Evolutionary conservation across 2,888 invertebrate genomes (phyloP).

Genomic region (Apeira syringaria): DNA sequence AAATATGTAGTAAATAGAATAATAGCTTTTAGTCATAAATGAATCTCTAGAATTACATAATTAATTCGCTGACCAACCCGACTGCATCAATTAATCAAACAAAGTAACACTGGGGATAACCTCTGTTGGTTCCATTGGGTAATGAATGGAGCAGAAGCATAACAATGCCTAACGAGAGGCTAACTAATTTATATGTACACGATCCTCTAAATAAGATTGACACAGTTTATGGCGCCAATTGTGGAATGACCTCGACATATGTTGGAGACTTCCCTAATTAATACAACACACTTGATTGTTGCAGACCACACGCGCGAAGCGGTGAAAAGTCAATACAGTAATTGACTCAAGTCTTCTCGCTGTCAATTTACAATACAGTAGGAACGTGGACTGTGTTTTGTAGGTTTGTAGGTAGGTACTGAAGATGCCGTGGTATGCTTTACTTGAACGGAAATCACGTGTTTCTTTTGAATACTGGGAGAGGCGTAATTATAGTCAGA

Average conservation of each 20-base stretch:
- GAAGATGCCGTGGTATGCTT: no score
- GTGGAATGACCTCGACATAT: conserved; percentile 53
- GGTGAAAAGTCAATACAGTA: conserved; percentile 60
- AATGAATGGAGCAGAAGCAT: conserved; percentile 16
- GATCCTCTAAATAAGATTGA: conserved; percentile 52
- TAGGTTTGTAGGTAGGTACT: no score
- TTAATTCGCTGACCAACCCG: conserved; percentile 5
- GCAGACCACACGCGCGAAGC: conserved; percentile 58
- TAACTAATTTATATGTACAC: conserved; percentile 28
- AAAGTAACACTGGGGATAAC: conserved; percentile 14
- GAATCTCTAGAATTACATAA: conserved; percentile 12
- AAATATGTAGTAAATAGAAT: no score
- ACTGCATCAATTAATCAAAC: conserved; percentile 13
- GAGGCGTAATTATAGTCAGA: no score
- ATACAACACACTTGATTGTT: conserved; percentile 29
- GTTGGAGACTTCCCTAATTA: conserved; percentile 39
- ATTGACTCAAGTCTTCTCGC: conserved; percentile 33
- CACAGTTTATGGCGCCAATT: conserved; percentile 46
- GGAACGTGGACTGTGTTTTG: no score
- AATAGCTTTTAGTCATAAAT: no score
- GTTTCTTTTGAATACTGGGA: no score
- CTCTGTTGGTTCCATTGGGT: conserved; percentile 1
- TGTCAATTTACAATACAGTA: conserved; percentile 11
- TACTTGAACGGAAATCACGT: no score
- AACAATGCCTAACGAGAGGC: conserved; percentile 22